Percentiles rank a stretch among this genome's conserved stretches.
Evolutionary conservation across 2,113 vertebrate species (phyloP).

Genomic region (Cyanoramphus novaezelandiae): DNA sequence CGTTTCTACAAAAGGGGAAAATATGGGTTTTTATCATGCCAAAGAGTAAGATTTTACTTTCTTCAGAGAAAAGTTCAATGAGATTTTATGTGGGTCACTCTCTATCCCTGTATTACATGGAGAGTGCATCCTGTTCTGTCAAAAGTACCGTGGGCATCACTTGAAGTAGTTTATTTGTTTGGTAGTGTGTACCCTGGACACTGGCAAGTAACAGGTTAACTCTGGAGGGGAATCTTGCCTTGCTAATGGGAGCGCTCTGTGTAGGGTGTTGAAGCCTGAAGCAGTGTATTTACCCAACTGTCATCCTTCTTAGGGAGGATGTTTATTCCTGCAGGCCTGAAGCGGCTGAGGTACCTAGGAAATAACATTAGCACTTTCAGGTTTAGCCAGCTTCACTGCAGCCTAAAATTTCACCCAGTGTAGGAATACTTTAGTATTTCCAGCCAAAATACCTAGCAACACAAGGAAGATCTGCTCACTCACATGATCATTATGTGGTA

Average conservation of each 20-base stretch:
- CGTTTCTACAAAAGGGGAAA: neutral
- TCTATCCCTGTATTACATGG: neutral
- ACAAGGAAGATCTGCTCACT: neutral
- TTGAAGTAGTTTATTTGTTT: neutral
- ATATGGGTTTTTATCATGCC: neutral
- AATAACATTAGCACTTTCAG: neutral
- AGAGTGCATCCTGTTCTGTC: neutral
- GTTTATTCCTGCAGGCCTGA: neutral
- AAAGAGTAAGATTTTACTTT: neutral
- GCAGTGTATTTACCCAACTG: neutral
- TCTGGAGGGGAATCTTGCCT: neutral
- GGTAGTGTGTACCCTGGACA: neutral
- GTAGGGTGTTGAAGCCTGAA: neutral
- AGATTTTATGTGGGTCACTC: neutral
- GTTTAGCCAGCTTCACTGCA: neutral
- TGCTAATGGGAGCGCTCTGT: neutral
- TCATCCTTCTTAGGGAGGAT: neutral
- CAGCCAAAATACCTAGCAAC: neutral
- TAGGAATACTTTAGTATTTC: neutral
- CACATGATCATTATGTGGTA: accelerated
- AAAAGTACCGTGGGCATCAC: neutral
- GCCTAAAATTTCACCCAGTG: neutral
- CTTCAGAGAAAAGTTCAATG: neutral
- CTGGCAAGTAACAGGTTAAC: neutral
- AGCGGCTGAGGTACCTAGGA: neutral